Evolutionary conservation across 2,888 invertebrate genomes (phyloP).

Genomic region (Parnassius mnemosyne): DNA sequence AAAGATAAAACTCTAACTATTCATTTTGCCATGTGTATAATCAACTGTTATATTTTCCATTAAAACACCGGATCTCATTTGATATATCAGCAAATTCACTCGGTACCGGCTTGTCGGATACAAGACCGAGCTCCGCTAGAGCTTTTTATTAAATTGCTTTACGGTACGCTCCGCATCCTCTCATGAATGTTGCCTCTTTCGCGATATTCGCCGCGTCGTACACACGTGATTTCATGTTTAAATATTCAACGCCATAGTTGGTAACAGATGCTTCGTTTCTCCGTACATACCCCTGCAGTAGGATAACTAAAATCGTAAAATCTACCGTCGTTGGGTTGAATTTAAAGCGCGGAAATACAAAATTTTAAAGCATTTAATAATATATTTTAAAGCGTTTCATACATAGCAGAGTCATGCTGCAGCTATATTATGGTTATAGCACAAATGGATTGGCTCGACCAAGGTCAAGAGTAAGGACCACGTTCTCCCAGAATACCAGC

Average conservation of each 20-base stretch:
- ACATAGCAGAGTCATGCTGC: too few species aligned
- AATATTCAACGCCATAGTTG: slow-evolving; percentile 16
- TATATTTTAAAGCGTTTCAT: too few species aligned
- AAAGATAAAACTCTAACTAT: too few species aligned
- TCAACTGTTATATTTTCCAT: background rate
- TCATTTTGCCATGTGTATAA: background rate
- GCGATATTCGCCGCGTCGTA: slow-evolving; percentile 3
- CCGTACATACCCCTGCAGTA: slow-evolving; percentile 12
- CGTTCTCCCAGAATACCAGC: too few species aligned
- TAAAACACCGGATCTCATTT: background rate
- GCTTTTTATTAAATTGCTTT: slow-evolving; percentile 63
- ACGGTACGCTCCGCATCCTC: slow-evolving; percentile 28
- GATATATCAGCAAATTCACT: slow-evolving; percentile 18
- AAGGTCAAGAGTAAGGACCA: too few species aligned
- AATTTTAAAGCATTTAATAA: too few species aligned
- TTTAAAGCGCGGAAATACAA: background rate
- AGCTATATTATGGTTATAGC: too few species aligned
- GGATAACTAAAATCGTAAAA: slow-evolving; percentile 8
- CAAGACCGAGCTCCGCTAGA: slow-evolving; percentile 32
- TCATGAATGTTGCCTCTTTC: slow-evolving; percentile 37
- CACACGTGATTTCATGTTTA: slow-evolving; percentile 26
- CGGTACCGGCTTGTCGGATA: slow-evolving; percentile 14
- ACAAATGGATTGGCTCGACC: too few species aligned
- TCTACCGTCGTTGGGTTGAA: background rate
- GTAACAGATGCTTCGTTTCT: slow-evolving; percentile 13